Evolutionary conservation across 2,113 vertebrate species (phyloP).

Genomic region (Zosterops japonicus): DNA sequence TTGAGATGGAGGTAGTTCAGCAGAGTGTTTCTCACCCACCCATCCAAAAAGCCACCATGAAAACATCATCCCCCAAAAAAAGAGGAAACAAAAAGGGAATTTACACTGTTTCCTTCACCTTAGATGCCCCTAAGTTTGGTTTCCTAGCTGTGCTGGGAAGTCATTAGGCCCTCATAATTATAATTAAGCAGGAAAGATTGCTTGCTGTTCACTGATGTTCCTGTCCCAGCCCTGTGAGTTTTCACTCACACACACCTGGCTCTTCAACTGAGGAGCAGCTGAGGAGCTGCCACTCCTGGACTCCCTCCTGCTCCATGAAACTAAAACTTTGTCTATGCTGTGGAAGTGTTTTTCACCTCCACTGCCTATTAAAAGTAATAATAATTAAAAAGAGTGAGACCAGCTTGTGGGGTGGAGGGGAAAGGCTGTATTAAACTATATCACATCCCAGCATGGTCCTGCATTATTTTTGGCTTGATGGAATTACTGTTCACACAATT

Average conservation of each 20-base stretch:
- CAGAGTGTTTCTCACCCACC: background rate
- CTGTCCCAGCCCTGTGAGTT: background rate
- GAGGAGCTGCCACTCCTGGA: background rate
- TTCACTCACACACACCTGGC: background rate
- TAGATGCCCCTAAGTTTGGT: background rate
- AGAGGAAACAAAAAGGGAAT: background rate
- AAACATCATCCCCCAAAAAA: background rate
- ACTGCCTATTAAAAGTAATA: background rate
- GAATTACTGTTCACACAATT: background rate
- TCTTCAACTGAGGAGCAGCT: background rate
- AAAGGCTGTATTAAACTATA: background rate
- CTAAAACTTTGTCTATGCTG: background rate
- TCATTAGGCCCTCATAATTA: background rate
- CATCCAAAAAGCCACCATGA: rapidly evolving
- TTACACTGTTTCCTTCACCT: background rate
- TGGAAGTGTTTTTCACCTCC: background rate
- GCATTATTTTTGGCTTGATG: background rate
- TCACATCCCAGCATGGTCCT: background rate
- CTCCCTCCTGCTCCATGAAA: background rate
- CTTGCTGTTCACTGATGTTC: background rate
- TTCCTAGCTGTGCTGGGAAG: background rate
- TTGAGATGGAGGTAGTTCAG: background rate
- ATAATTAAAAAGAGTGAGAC: background rate
- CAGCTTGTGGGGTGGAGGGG: too few relatives aligned
- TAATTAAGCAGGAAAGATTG: background rate